phyloP scores from a whole-genome alignment of 2,797 vertebrate genomes.

The Arrhamphus sclerolepis region DNA sequence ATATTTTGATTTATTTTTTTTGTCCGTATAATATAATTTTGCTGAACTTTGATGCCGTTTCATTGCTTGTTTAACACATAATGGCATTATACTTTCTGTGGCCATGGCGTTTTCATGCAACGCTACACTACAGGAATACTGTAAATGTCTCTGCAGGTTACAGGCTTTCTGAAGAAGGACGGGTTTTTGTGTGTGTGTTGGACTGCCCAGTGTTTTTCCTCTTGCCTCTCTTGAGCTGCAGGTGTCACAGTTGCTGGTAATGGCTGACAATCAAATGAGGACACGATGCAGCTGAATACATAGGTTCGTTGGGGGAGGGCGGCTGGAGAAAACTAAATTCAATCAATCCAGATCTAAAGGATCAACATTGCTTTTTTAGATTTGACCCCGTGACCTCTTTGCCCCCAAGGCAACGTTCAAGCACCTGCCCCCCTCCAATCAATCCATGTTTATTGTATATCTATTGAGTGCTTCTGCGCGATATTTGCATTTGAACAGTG shows the following conservation, averaged over 20 bases:
- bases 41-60: neutral
- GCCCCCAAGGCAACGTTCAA: constrained; percentile 58
- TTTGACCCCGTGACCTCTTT: constrained; percentile 70
- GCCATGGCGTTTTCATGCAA: neutral
- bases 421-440: constrained; percentile 54
- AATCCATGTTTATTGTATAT: constrained; percentile 66
- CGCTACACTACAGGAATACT: neutral
- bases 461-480: constrained; percentile 51
- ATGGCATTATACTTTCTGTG: neutral
- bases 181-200: too few relatives aligned
- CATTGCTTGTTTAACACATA: neutral
- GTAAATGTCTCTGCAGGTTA: neutral
- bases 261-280: constrained; percentile 70
- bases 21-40: neutral
- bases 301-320: constrained; percentile 27
- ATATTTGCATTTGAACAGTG: constrained; percentile 67
- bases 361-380: constrained; percentile 67
- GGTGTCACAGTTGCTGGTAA: constrained; percentile 53
- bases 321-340: constrained; percentile 45
- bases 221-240: constrained; percentile 29
- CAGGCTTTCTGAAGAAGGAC: neutral
- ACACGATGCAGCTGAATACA: constrained; percentile 37
- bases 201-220: neutral
- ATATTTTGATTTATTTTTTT: neutral
- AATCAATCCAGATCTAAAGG: constrained; percentile 71